A percentile compares a stretch with the other conserved stretches of the same genome.
These are phyloP conservation scores for Idaea dimidiata DNA, from an alignment of 2,888 invertebrate species.

Conservation along the genomic window DNA sequence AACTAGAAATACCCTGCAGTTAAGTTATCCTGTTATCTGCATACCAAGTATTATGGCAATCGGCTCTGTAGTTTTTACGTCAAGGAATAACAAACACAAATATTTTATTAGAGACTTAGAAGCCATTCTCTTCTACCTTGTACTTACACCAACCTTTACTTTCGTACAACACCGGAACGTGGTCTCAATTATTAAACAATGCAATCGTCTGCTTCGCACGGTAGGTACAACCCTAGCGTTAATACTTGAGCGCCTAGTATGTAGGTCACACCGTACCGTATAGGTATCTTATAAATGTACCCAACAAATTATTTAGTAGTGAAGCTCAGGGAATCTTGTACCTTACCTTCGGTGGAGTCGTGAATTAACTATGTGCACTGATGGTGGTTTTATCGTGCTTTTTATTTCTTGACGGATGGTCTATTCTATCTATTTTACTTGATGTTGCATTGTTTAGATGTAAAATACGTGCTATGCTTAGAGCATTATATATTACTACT, in stretches of 20 bases:
- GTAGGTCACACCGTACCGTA: conserved; percentile 55
- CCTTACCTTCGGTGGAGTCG: background rate
- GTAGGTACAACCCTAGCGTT: conserved; percentile 59
- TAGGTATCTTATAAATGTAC: conserved; percentile 24
- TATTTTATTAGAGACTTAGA: background rate
- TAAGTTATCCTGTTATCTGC: too few relatives aligned
- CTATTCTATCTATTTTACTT: background rate
- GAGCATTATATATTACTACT: too few relatives aligned
- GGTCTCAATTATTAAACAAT: conserved; percentile 75
- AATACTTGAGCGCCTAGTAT: conserved; percentile 75
- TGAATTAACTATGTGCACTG: conserved; percentile 18
- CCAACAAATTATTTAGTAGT: conserved; percentile 46
- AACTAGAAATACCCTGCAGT: too few relatives aligned
- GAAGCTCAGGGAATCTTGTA: conserved; percentile 26
- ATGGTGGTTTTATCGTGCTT: conserved; percentile 13
- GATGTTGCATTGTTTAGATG: background rate
- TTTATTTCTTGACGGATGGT: background rate
- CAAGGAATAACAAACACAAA: too few relatives aligned
- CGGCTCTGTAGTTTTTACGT: too few relatives aligned
- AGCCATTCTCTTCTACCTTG: conserved; percentile 31
- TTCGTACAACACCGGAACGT: conserved; percentile 53
- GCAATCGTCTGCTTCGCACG: conserved; percentile 60
- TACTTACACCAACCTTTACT: conserved; percentile 31
- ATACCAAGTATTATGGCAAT: too few relatives aligned
- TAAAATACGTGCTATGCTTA: too few relatives aligned